These are phyloP conservation scores for Myotis myotis DNA, from an alignment of 2,797 vertebrate genomes.

Conservation along the genomic window DNA sequence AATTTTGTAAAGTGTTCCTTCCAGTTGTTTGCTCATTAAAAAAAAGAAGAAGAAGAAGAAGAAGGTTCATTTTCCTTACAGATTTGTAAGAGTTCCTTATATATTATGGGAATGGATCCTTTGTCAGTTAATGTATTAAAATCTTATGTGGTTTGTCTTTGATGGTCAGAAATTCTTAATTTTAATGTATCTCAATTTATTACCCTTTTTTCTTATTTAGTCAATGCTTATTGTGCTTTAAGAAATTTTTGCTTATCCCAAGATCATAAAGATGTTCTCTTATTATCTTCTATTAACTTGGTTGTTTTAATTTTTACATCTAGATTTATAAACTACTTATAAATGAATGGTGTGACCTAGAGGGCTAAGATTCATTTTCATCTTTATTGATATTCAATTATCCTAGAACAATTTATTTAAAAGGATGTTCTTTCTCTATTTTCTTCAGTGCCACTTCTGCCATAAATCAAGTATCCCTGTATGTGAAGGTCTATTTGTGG, in stretches of 20 bases:
- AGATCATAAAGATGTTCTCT: neutral
- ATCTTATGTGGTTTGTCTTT: neutral
- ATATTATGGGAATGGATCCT: neutral
- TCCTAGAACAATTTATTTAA: neutral
- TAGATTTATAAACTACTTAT: neutral
- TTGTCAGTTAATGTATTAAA: neutral
- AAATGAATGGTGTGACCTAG: neutral
- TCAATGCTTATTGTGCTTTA: neutral
- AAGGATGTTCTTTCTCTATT: neutral
- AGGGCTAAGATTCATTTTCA: neutral
- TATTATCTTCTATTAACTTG: neutral
- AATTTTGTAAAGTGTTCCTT: neutral
- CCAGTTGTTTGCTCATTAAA: neutral
- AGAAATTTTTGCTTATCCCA: slow-evolving; percentile 14
- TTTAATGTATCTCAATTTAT: neutral
- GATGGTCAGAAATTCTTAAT: neutral
- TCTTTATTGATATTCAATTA: neutral
- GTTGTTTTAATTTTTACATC: slow-evolving; percentile 5
- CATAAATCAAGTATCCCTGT: neutral
- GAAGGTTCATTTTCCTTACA: neutral
- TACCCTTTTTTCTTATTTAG: neutral
- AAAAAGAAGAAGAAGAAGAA: neutral
- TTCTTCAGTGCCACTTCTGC: neutral
- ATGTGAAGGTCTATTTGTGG: neutral
- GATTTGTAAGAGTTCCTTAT: neutral